Base-by-base conservation (phyloP, 2,797 vertebrate genomes). In the Spea hammondii region DNA sequence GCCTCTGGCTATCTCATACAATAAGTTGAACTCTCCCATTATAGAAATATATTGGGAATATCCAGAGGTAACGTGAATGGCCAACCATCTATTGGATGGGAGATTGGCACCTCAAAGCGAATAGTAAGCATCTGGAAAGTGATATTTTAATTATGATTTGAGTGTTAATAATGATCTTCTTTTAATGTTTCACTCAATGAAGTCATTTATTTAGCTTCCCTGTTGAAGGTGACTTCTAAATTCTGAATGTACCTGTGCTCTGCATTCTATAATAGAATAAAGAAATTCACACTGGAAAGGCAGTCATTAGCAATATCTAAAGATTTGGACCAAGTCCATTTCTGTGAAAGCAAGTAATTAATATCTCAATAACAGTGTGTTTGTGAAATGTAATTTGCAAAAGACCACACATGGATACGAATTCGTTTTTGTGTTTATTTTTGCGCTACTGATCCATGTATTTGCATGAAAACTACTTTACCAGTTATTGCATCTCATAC, bases 1-100 rank as follows among this genome's bases (percentile, higher is more conserved):
- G 74, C 65, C 65, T 76, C 45, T 45, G 47, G 74, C 65, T 47
- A 44, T 46, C 5, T 6, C 51, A 46, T 59, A 13, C 74, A 76
- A 10, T 11, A 9, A 46, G 67, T 5, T 12, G 59, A 17, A 62
- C 5, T 62, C 49, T 10, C 17, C 47, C 12, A 46, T 69, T 51
- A 14, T 1, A 69, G 17, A n/a, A 51, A 59, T 10, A 11, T 68
- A 64, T 53, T 64, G 47, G 53, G n/a, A 11, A 64, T 46, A 66
- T 67, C 44, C 65, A n/a, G 32, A 4, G 55, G 46, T 46, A 60
- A 44, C 66, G 59, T 45, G 5, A 60, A 69, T 46, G 67, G 48
- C 71, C 4, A 55, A 12, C 51, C 46, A 17, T 50, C n/a, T n/a
- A 70, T 51, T 11, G 47, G 12, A 77, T 53, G 32, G 13, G 17